Evolutionary conservation across 2,113 vertebrate genomes (phyloP), one percentile per base, ranked within the genome.

Genomic region (Bolborhynchus lineola): DNA sequence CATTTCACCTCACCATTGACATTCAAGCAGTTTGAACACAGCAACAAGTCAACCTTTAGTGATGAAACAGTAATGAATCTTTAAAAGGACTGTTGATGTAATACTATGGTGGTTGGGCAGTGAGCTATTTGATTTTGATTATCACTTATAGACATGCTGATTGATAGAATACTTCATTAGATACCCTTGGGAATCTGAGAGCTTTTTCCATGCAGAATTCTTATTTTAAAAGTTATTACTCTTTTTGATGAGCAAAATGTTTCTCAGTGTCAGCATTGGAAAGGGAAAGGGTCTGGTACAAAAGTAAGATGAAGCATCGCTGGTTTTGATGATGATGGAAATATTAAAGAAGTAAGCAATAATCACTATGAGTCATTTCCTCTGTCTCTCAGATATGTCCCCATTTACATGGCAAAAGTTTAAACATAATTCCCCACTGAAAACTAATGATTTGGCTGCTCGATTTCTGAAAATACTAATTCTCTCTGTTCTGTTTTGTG

Each of bases 51-150:
- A 94, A 69, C 31, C 18, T 89, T 63, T 70, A 20, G 53, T 90
- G 91, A 87, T 85, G 83, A 92, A 95, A 88, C 50, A 31, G 28
- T 93, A 87, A 94, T 69, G 80, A 93, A 77, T 89, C 88, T 94
- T 86, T 92, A 60, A 95, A 94, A 92, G 44, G 39, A 46, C 9
- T 85, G 47, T 83, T 91, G 93, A 50, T 62, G 59, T 84, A 76
- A 75, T 67, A 87, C 35, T 64, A 29, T 67, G 53, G 24, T 87
- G 59, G 77, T 82, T 41, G 55, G 68, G 70, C 16, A 53, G 25
- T 33, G 42, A 72, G 16, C 5, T 75, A 49, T 87, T 92, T 78
- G 24, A 59, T 91, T 92, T 71, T 87, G 33, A 44, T 72, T 94
- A 59, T 59, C 93, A 52, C 16, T 78, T 81, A 46, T 19, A 85